Evolutionary conservation across 2,888 invertebrate genomes (phyloP).

Genomic region (Catocala fraxini): DNA sequence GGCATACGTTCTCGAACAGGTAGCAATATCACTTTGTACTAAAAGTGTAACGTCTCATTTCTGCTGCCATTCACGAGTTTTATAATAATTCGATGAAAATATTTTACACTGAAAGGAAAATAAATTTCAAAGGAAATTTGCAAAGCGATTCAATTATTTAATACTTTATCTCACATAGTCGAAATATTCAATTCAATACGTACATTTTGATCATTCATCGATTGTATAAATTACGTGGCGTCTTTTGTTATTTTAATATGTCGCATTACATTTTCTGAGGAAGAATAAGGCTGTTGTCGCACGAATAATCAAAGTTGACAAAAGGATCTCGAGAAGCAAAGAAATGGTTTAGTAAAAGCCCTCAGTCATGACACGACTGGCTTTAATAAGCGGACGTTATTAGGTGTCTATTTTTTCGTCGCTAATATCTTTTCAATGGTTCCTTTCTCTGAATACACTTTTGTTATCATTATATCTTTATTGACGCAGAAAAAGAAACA

Average conservation of each 20-base stretch:
- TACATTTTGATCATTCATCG: slow-evolving; percentile 25
- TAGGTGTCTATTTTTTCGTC: slow-evolving; percentile 26
- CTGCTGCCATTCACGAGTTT: neutral
- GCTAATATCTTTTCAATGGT: slow-evolving; percentile 36
- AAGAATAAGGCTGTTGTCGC: slow-evolving; percentile 51
- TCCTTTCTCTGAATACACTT: slow-evolving; percentile 19
- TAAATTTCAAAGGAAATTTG: slow-evolving; percentile 45
- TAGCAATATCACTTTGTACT: no score
- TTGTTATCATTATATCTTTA: slow-evolving; percentile 14
- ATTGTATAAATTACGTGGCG: slow-evolving; percentile 25
- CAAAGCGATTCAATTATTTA: slow-evolving; percentile 44
- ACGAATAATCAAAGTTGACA: slow-evolving; percentile 54
- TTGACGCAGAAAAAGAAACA: slow-evolving; percentile 7
- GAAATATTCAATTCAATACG: slow-evolving; percentile 36
- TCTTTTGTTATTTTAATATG: slow-evolving; percentile 39
- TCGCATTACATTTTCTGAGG: slow-evolving; percentile 46
- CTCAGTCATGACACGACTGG: slow-evolving; percentile 37
- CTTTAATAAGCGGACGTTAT: slow-evolving; percentile 46
- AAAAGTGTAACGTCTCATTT: neutral
- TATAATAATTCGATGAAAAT: slow-evolving; percentile 13
- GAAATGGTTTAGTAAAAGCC: slow-evolving; percentile 47
- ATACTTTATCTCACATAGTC: slow-evolving; percentile 24
- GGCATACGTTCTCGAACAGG: no score
- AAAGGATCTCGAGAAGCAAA: slow-evolving; percentile 36
- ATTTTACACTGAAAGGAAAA: slow-evolving; percentile 23